phyloP scores from a whole-genome alignment of 1,140 invertebrate species.

The Heliconius eleuchia region DNA sequence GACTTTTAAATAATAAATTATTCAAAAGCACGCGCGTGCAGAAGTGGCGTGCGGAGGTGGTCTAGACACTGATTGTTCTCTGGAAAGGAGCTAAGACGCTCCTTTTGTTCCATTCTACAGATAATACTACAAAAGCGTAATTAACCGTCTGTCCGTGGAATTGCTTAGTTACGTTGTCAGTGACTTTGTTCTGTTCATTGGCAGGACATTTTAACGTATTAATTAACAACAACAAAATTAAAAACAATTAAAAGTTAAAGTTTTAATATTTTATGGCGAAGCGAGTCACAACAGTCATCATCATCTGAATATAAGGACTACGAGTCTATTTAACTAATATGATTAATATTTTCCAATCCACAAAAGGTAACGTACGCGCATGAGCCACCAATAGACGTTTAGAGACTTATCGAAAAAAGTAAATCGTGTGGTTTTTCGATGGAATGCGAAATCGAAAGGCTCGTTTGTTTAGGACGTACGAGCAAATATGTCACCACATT shows the following conservation, averaged over 20 bases:
- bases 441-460: slow-evolving; percentile 11
- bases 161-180: not conserved
- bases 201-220: too few species aligned
- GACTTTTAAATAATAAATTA: not conserved
- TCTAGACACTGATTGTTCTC: not conserved
- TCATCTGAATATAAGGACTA: too few species aligned
- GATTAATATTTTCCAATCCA: too few species aligned
- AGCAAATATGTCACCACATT: not conserved
- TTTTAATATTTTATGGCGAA: too few species aligned
- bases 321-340: too few species aligned
- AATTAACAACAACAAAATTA: too few species aligned
- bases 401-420: not conserved
- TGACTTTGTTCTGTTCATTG: too few species aligned
- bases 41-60: not conserved
- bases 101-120: not conserved
- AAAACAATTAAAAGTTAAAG: too few species aligned
- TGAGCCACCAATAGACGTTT: not conserved
- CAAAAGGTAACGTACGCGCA: too few species aligned
- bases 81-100: not conserved
- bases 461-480: slow-evolving; percentile 16
- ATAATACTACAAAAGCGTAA: slow-evolving; percentile 5
- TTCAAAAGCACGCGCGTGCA: not conserved
- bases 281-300: too few species aligned
- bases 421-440: slow-evolving; percentile 8
- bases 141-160: not conserved